A percentile compares a stretch with the other conserved stretches of the same genome.
phyloP scores from a whole-genome alignment of 2,888 invertebrate species.

The Eupithecia exiguata region DNA sequence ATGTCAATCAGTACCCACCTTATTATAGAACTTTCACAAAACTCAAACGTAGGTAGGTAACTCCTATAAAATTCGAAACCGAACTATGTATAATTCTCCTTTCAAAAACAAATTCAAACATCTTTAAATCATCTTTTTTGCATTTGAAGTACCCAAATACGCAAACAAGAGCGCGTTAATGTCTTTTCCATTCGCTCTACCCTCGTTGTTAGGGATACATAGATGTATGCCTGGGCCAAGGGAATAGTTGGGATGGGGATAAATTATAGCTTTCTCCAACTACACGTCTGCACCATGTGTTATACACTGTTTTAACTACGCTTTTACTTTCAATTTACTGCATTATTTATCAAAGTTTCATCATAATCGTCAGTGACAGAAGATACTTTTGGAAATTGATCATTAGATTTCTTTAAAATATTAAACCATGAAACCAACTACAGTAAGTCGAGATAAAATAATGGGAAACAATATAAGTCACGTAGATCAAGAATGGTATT shows the following conservation, averaged over 20 bases:
- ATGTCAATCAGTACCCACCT: too few species aligned
- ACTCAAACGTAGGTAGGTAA: neutral
- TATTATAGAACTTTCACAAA: neutral
- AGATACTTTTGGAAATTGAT: neutral
- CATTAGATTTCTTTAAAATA: neutral
- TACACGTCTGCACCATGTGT: constrained; percentile 80
- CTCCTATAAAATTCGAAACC: neutral
- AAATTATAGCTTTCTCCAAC: constrained; percentile 82
- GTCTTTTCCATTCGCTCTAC: constrained; percentile 54
- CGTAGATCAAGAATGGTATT: too few species aligned
- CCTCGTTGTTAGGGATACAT: constrained; percentile 63
- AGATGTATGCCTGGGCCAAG: constrained; percentile 74
- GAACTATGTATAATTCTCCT: neutral
- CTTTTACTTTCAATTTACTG: constrained; percentile 40
- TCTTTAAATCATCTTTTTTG: constrained; percentile 1
- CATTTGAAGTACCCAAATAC: constrained; percentile 3
- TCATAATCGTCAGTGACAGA: neutral
- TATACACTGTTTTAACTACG: constrained; percentile 74
- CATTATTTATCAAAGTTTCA: neutral
- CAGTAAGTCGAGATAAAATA: neutral
- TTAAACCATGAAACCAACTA: neutral
- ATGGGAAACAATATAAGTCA: neutral
- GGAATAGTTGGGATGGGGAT: constrained; percentile 82
- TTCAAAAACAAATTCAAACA: neutral
- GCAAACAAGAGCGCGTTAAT: constrained; percentile 13